Evolutionary conservation across 2,888 invertebrate genomes (phyloP).

Genomic region (Lepidocyrtoides sp.): DNA sequence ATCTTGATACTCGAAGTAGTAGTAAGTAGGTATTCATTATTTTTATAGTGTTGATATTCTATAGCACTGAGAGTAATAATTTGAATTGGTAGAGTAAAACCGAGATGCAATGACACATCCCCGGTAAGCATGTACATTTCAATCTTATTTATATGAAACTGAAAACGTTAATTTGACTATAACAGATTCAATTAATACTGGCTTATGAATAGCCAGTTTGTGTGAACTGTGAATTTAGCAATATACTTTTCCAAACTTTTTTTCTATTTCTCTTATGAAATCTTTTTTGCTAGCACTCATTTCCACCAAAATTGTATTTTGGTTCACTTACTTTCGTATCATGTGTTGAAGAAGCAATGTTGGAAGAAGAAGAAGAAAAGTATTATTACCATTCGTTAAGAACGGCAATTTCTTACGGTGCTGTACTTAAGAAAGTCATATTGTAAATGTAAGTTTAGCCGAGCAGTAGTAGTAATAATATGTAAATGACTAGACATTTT

Average conservation of each 20-base stretch:
- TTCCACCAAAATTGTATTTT: too few species aligned
- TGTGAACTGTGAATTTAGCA: neutral
- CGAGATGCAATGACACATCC: neutral
- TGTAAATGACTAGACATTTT: conserved; percentile 75
- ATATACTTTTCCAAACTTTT: neutral
- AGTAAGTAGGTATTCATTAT: neutral
- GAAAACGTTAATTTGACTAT: neutral
- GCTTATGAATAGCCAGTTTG: neutral
- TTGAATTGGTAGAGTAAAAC: neutral
- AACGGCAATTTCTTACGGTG: neutral
- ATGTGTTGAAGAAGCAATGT: too few species aligned
- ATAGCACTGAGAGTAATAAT: neutral
- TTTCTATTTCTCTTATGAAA: neutral
- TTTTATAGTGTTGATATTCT: too few species aligned
- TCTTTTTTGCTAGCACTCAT: too few species aligned
- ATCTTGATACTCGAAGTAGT: conserved; percentile 3
- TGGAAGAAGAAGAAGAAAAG: neutral
- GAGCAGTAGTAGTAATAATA: conserved; percentile 27
- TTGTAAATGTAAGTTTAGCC: neutral
- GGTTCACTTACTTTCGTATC: too few species aligned
- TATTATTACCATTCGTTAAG: neutral
- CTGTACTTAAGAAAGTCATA: neutral
- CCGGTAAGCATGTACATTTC: neutral
- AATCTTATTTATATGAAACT: neutral
- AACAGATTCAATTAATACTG: neutral